phyloP scores from a whole-genome alignment of 2,113 vertebrate genomes.

The Takifugu bimaculatus region DNA sequence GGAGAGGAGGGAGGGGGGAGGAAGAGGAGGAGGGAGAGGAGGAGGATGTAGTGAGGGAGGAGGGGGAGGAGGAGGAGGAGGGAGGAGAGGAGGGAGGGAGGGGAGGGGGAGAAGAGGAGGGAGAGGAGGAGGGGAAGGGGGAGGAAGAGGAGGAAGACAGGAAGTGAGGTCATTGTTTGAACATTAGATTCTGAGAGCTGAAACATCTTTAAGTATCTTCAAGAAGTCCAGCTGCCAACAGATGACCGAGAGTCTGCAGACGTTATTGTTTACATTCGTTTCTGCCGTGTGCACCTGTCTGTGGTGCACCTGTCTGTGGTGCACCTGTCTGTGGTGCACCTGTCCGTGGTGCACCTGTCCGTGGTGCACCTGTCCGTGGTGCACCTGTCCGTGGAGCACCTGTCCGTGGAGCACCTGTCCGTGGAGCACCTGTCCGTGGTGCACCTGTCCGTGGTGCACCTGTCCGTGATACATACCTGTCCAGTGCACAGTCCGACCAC shows the following conservation, averaged over 20 bases:
- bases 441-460: not conserved
- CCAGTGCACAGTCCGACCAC: slow-evolving; percentile 90
- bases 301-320: not conserved
- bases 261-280: too few species aligned
- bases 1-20: too few species aligned
- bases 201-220: too few species aligned
- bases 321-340: not conserved
- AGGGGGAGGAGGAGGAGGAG: too few species aligned
- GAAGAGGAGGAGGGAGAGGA: too few species aligned
- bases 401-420: not conserved
- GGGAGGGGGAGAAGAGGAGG: too few species aligned
- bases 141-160: not conserved
- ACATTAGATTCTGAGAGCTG: too few species aligned
- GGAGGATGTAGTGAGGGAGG: too few species aligned
- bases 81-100: not conserved
- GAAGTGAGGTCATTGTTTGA: too few species aligned
- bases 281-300: not conserved
- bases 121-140: too few species aligned
- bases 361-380: too few species aligned
- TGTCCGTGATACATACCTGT: slow-evolving; percentile 71
- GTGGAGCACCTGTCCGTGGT: not conserved
- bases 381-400: not conserved
- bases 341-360: not conserved
- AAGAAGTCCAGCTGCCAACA: too few species aligned
- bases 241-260: not conserved